Evolutionary conservation across 2,797 vertebrate species (phyloP), one percentile per base, ranked within the genome.

Genomic region (Cynopterus sphinx): DNA sequence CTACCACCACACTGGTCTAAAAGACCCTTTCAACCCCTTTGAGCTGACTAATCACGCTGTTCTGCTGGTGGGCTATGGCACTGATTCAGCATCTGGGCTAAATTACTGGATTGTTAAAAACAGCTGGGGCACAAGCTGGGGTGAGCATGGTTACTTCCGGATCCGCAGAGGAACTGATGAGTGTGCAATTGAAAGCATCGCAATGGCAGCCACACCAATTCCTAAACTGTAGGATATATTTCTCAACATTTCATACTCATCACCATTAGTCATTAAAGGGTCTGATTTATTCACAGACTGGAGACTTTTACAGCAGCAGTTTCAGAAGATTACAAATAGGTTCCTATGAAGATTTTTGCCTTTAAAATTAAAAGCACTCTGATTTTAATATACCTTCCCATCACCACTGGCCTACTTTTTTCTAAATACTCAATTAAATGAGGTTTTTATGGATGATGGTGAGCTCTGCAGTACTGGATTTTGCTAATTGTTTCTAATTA

Each of bases 71-170:
- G 99, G 99, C 6, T 99, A 99, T 1, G 99, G 99, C 70, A 98
- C 68, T 22, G 99, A 99, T 74, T 97, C 97, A 6, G 46, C 46
- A 93, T 99, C 98, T 0, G 99, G 99, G 0, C 97, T 99, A 96
- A 99, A 99, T 74, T 99, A 98, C 97, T 99, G 99, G 99, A 99
- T 99, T 33, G 99, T 99, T 53, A 99, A 99, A 98, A 99, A 99
- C 98, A 99, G 99, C 98, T 99, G 99, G 99, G 98, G 99, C 46
- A 41, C 63, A 0, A 0, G 1, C 0, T 99, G 99, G 99, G 99
- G 99, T 0, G 99, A 99, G 97, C 78, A 97, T 0, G 99, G 99
- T 19, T 99, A 98, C 98, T 99, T 99, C 98, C 97, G 99, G 31
- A 99, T 99, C 98, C 99, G 99, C 70, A 98, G 99, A 6, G 99